A percentile compares a stretch with the other conserved stretches of the same genome.
Evolutionary conservation across 2,797 vertebrate genomes (phyloP).

Genomic region (Sebastes minor): DNA sequence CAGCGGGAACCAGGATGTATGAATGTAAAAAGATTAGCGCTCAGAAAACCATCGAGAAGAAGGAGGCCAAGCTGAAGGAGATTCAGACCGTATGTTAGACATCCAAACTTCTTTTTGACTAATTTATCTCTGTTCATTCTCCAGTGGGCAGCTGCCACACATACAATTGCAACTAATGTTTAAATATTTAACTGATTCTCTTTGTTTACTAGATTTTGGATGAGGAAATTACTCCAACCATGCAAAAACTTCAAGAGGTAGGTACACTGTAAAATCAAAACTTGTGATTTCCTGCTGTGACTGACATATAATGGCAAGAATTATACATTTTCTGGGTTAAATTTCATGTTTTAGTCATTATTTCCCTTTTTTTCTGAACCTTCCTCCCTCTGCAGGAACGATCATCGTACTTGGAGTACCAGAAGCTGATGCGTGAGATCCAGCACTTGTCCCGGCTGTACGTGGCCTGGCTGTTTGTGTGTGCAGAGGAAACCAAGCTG

Average conservation of each 20-base stretch:
- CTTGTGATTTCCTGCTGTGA: not conserved
- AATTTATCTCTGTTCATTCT: not conserved
- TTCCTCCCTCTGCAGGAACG: slow-evolving; percentile 81
- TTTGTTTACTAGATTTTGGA: slow-evolving; percentile 84
- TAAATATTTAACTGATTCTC: not conserved
- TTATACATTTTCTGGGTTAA: fast-evolving
- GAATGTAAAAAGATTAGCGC: slow-evolving; percentile 92
- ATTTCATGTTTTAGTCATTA: not conserved
- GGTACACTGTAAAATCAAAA: not conserved
- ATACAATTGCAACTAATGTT: not conserved
- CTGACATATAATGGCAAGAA: not conserved
- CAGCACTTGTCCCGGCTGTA: slow-evolving; percentile 89
- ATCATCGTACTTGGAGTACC: slow-evolving; percentile 92
- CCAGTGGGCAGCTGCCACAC: not conserved
- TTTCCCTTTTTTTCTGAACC: not conserved
- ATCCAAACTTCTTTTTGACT: not conserved
- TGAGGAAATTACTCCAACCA: slow-evolving; percentile 94
- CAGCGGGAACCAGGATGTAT: slow-evolving; percentile 97
- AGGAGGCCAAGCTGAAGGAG: slow-evolving; percentile 91
- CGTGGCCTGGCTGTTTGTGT: slow-evolving; percentile 89
- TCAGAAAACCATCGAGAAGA: slow-evolving; percentile 97
- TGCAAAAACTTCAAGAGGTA: slow-evolving; percentile 95
- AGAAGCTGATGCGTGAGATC: slow-evolving; percentile 89
- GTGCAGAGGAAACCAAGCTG: slow-evolving; percentile 89
- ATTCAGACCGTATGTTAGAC: slow-evolving; percentile 86